Evolutionary conservation across 2,113 vertebrate species (phyloP).

Genomic region (Gambusia affinis): DNA sequence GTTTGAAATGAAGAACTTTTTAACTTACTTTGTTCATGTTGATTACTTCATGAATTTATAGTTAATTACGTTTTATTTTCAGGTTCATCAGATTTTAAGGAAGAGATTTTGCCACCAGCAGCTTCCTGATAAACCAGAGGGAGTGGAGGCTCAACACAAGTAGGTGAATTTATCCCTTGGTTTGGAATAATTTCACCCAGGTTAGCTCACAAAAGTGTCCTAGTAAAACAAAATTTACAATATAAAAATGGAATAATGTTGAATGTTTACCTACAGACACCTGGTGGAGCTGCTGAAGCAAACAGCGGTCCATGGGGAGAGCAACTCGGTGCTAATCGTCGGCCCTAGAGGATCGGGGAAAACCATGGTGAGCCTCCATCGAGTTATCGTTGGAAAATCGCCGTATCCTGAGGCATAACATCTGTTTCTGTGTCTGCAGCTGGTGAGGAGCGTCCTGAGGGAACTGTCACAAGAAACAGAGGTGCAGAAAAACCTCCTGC

Average conservation of each 20-base stretch:
- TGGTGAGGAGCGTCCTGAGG: constrained; percentile 86
- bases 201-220: constrained; percentile 48
- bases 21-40: neutral
- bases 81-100: constrained; percentile 88
- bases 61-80: neutral
- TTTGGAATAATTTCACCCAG: constrained; percentile 38
- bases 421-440: constrained; percentile 69
- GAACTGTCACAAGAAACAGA: constrained; percentile 83
- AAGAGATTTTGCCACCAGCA: constrained; percentile 83
- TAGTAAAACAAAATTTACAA: constrained; percentile 19
- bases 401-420: neutral
- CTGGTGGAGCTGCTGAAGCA: constrained; percentile 90
- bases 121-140: constrained; percentile 78
- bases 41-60: neutral
- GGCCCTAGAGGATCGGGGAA: constrained; percentile 94
- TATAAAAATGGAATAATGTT: neutral
- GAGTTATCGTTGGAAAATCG: neutral
- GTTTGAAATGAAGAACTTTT: constrained; percentile 70
- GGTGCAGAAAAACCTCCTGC: constrained; percentile 84
- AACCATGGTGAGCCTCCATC: constrained; percentile 80
- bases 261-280: constrained; percentile 79
- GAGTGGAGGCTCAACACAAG: constrained; percentile 88
- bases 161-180: constrained; percentile 61
- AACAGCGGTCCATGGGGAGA: constrained; percentile 90
- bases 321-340: constrained; percentile 93